A percentile compares a stretch with the other conserved stretches of the same genome.
Evolutionary conservation across 2,888 invertebrate species (phyloP).

Genomic region (Diploptera punctata): DNA sequence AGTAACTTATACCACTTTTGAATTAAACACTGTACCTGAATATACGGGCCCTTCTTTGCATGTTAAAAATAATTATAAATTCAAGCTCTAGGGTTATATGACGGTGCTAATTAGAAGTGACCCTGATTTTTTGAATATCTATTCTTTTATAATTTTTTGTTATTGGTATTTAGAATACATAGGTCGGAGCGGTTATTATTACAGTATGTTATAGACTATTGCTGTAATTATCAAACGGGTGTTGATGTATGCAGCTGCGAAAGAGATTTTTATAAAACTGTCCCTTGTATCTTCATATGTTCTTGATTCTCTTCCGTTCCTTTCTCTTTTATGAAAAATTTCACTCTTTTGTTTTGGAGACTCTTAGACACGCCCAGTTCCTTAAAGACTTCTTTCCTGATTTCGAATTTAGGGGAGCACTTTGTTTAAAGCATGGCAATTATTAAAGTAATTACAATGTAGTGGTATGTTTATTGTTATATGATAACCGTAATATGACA

Average conservation of each 20-base stretch:
- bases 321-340: background rate
- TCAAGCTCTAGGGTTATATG: conserved; percentile 24
- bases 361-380: conserved; percentile 19
- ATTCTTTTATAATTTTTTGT: conserved; percentile 17
- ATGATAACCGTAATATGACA: background rate
- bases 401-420: background rate
- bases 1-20: too few species aligned
- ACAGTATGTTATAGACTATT: too few species aligned
- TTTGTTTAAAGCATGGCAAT: background rate
- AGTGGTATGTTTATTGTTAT: too few species aligned
- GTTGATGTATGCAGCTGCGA: background rate
- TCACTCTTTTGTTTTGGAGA: background rate
- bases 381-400: background rate
- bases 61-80: conserved; percentile 29
- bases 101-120: conserved; percentile 30
- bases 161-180: background rate
- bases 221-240: conserved; percentile 6
- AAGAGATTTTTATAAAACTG: conserved; percentile 17
- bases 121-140: conserved; percentile 24
- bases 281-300: background rate
- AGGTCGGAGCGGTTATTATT: background rate
- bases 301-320: background rate
- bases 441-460: background rate
- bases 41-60: conserved; percentile 21
- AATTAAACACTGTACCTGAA: too few species aligned